Conservation (phyloP, 2,797 vertebrate genomes). For the Botia kubotai region DNA sequence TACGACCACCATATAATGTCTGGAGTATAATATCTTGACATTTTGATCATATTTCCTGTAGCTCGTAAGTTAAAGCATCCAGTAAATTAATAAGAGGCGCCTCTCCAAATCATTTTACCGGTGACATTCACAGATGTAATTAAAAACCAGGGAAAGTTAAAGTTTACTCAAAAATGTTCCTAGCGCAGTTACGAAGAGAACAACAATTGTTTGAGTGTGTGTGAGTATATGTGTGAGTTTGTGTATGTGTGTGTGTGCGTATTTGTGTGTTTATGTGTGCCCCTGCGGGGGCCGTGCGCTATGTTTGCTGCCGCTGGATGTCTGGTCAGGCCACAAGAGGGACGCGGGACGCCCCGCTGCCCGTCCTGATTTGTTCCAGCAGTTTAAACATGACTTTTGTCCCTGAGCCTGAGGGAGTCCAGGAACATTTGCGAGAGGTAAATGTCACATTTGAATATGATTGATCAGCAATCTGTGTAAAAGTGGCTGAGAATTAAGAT, state of each 20-base stretch:
- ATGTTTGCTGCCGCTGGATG: constrained; percentile 10
- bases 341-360: constrained; percentile 9
- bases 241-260: too few species aligned
- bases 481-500: constrained; percentile 71
- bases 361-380: constrained; percentile 42
- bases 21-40: not conserved
- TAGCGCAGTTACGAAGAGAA: too few species aligned
- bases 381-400: constrained; percentile 82
- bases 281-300: not conserved
- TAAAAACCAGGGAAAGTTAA: not conserved
- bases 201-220: too few species aligned
- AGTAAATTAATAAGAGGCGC: not conserved
- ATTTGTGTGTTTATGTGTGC: not conserved
- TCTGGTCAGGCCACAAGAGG: constrained; percentile 46
- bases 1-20: not conserved
- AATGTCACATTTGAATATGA: constrained; percentile 86
- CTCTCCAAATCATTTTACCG: constrained; percentile 12
- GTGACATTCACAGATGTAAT: constrained; percentile 33
- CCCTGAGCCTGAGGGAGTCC: constrained; percentile 71
- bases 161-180: too few species aligned
- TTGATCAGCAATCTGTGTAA: constrained; percentile 75
- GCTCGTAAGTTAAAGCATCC: too few species aligned
- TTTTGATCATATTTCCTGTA: too few species aligned
- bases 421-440: constrained; percentile 73
- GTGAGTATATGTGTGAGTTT: too few species aligned